Conservation (phyloP, 2,888 invertebrate genomes). For the Nemotelus nigrinus region DNA sequence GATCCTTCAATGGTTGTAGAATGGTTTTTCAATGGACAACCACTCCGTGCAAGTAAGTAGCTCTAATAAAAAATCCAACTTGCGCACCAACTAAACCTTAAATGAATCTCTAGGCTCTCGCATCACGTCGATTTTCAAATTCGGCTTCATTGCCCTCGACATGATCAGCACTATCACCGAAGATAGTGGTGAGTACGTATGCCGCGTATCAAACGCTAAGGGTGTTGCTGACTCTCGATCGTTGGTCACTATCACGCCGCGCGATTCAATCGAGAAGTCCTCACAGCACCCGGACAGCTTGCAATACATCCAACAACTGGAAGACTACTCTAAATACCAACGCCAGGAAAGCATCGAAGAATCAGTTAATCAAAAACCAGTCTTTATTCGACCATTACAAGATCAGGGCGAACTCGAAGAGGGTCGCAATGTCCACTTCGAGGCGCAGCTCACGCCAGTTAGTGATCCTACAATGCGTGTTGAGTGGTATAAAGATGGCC, state of each 20-base stretch:
- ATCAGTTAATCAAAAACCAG: slow-evolving; percentile 80
- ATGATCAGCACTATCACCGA: slow-evolving; percentile 84
- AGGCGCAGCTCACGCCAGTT: slow-evolving; percentile 90
- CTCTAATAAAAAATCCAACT: slow-evolving; percentile 7
- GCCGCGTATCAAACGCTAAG: slow-evolving; percentile 85
- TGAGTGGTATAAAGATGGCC: slow-evolving; percentile 95
- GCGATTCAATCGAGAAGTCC: slow-evolving; percentile 84
- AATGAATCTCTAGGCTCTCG: slow-evolving; percentile 80
- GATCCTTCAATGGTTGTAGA: slow-evolving; percentile 96
- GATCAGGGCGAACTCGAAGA: slow-evolving; percentile 88
- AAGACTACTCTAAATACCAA: slow-evolving; percentile 89
- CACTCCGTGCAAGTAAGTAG: slow-evolving; percentile 88
- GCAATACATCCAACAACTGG: slow-evolving; percentile 89
- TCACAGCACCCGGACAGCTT: slow-evolving; percentile 92
- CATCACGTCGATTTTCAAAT: slow-evolving; percentile 93
- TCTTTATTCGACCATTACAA: slow-evolving; percentile 87
- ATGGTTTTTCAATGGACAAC: slow-evolving; percentile 93
- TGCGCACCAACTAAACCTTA: background rate
- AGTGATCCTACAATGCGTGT: slow-evolving; percentile 94
- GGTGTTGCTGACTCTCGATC: slow-evolving; percentile 90
- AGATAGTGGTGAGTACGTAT: slow-evolving; percentile 91
- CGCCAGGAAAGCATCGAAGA: slow-evolving; percentile 87
- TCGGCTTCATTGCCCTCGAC: slow-evolving; percentile 96
- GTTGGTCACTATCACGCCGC: slow-evolving; percentile 80
- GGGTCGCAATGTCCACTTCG: slow-evolving; percentile 92